Base-by-base conservation (phyloP, 2,113 vertebrate species). In the Scomber colias region DNA sequence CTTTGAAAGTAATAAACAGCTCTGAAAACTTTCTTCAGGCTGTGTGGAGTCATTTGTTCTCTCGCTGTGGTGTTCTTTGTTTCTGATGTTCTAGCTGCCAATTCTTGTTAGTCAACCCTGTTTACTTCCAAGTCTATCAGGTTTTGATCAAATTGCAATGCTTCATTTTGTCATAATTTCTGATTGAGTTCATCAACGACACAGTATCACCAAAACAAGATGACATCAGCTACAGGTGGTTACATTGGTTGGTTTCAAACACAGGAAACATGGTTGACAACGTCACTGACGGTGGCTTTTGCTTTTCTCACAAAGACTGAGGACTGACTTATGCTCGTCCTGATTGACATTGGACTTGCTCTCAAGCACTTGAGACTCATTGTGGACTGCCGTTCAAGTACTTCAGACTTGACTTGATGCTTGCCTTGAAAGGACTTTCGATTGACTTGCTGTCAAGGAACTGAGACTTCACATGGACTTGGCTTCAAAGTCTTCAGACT, bases 21-120 rank as follows among this genome's bases (percentile, higher is more conserved):
- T 60, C 19, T 57, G 30, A 62, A 64, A 81, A 69, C 50, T 62
- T 70, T 35, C 50, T 67, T 24, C 60, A 15, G 30, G 13, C 15
- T 79, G 17, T 7, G 4, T 14, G 0, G 21, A 12, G 46, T 31
- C 4, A 2, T 57, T n/a, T 13, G 16, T n/a, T 54, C 17, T 63
- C 16, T 30, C 46, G 31, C 44, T 46, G 57, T 12, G 35, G 17
- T 31, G 40, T 45, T 49, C 55, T 60, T 67, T 59, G 4, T 24
- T 61, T 69, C 11, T 77, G 15, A 51, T 50, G 30, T 17, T 30
- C 6, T 30, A 30, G 21, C 16, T 9, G 7, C 0, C 12, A 12
- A 40, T 49, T 71, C n/a, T 19, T 53, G 46, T 50, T 50, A 11
- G 60, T 61, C 27, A 19, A 12, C 12, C 19, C 44, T 0, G 8